phyloP scores from a whole-genome alignment of 2,113 vertebrate genomes.

The Gallinago media region DNA sequence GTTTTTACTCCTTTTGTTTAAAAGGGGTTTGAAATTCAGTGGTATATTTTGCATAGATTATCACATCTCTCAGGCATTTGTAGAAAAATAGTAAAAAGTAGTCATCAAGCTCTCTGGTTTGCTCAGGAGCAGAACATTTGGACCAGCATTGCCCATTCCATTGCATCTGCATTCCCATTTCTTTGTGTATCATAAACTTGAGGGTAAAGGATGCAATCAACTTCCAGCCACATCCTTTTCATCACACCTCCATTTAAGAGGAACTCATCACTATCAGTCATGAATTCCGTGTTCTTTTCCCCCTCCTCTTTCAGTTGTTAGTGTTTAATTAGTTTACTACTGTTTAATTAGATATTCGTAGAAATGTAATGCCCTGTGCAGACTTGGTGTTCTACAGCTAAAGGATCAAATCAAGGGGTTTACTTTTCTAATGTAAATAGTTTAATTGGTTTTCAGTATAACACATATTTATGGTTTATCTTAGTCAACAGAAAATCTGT shows the following conservation, averaged over 20 bases:
- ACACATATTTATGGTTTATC: background rate
- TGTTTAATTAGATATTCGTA: background rate
- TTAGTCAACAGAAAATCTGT: background rate
- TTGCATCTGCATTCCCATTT: background rate
- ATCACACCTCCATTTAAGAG: background rate
- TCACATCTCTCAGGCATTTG: background rate
- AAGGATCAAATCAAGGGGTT: background rate
- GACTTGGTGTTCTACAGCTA: background rate
- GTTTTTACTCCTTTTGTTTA: background rate
- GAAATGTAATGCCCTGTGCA: background rate
- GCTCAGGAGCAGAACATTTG: background rate
- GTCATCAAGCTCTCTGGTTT: background rate
- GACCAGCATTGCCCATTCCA: background rate
- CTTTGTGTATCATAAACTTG: background rate
- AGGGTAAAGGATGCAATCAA: background rate
- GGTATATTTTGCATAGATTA: background rate
- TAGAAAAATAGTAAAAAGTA: background rate
- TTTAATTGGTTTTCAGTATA: background rate
- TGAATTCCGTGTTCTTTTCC: background rate
- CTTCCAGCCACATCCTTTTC: background rate
- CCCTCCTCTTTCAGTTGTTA: background rate
- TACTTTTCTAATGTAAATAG: constrained; percentile 1
- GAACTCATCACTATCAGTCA: background rate
- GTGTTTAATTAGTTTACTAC: background rate
- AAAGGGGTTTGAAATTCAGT: background rate